These are phyloP conservation scores for Spodoptera picta DNA, from an alignment of 2,888 invertebrate genomes.

Conservation along the genomic window DNA sequence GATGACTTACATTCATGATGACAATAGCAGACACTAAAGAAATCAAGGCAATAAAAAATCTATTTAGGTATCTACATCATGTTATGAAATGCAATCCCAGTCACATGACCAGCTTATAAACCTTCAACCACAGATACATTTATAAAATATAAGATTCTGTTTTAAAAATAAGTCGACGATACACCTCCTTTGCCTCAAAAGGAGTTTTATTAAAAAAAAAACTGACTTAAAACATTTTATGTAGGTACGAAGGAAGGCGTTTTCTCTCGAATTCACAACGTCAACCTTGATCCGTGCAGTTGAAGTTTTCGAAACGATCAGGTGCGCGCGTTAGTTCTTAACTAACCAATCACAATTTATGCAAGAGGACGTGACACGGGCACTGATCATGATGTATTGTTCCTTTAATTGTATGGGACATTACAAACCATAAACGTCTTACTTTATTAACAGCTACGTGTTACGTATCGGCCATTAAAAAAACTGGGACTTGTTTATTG, in stretches of 20 bases:
- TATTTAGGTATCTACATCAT: too few species aligned
- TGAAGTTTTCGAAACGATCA: conserved; percentile 68
- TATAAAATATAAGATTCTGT: background rate
- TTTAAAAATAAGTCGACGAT: background rate
- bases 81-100: too few species aligned
- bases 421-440: conserved; percentile 43
- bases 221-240: conserved; percentile 14
- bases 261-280: conserved; percentile 47
- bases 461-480: conserved; percentile 25
- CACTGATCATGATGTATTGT: conserved; percentile 68
- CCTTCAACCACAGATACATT: too few species aligned
- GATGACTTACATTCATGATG: too few species aligned
- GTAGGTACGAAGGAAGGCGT: conserved; percentile 26
- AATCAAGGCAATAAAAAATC: too few species aligned
- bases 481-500: conserved; percentile 13
- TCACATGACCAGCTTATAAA: too few species aligned
- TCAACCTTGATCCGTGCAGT: conserved; percentile 59
- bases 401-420: conserved; percentile 63
- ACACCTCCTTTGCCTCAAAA: conserved; percentile 16
- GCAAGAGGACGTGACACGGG: conserved; percentile 76
- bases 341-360: conserved; percentile 73
- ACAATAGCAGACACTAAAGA: too few species aligned
- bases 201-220: conserved; percentile 14
- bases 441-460: conserved; percentile 27
- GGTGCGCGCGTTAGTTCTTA: conserved; percentile 61